Base-by-base conservation (phyloP, 2,797 vertebrate species). In the Pseudochaenichthys georgianus region DNA sequence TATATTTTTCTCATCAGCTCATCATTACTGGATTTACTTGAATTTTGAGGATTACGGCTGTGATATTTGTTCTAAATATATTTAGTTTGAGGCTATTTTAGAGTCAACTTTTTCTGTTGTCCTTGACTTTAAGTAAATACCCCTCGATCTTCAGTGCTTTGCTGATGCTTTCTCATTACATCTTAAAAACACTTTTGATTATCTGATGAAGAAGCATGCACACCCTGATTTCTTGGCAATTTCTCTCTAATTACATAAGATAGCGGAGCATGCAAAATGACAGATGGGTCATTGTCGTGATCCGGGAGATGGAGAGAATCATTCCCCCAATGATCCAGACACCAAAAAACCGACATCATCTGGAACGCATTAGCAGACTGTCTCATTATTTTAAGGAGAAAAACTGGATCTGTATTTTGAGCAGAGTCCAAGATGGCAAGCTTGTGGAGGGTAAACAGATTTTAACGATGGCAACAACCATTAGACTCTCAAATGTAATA, bases 251-350 rank as follows among this genome's bases (percentile, higher is more conserved):
- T 90, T 87, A 78, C 60, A 62, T 82, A 88, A 89, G 84, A 86
- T 47, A 59, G 51, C 73, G 54, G 55, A 50, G 81, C 74, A 71
- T 60, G 57, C 52, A 21, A 71, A 86, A 84, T 82, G 82, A 89
- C 93, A 93, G 85, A 91, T 91, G 89, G 89, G 89, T 90, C 82
- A 91, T 77, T 87, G 75, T 63, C 53, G 80, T 82, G 81, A 89
- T 88, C 71, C 11, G 48, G 70, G 77, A 84, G 81, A 78, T 46
- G 43, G 79, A 83, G n/a, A 76, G 68, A 86, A 71, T 81, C 59
- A 79, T 85, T 89, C 85, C 81, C 91, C 88, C 55, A 60, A 81
- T 81, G 88, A 87, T 81, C 77, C 66, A 41, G 9, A 72, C 23
- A 80, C 77, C 70, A 77, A 79, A 82, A 84, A 68, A 86, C 21